Evolutionary conservation across 2,888 invertebrate genomes (phyloP).

Genomic region (Mantis religiosa): DNA sequence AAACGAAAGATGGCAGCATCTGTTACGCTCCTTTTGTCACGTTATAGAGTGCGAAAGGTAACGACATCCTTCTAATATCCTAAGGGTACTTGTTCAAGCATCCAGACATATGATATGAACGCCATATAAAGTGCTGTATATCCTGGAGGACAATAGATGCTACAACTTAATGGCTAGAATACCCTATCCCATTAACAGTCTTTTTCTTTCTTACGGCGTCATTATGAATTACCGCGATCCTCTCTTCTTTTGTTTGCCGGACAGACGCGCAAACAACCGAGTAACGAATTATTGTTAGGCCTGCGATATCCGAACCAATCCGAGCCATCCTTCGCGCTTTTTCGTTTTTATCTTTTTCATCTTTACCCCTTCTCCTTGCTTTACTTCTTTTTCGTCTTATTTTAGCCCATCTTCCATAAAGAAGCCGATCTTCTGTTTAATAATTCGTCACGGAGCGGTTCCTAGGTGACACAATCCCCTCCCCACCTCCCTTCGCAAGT

Average conservation of each 20-base stretch:
- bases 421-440: slow-evolving; percentile 21
- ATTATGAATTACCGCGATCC: background rate
- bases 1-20: background rate
- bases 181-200: background rate
- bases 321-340: background rate
- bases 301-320: background rate
- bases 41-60: background rate
- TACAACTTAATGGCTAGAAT: background rate
- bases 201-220: background rate
- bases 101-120: background rate
- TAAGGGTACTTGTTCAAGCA: background rate
- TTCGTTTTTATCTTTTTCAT: background rate
- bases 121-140: background rate
- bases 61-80: background rate
- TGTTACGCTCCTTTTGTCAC: background rate
- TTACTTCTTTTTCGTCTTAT: background rate
- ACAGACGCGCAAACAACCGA: background rate
- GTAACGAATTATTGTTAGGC: background rate
- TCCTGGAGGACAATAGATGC: background rate
- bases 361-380: background rate
- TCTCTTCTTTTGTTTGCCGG: background rate
- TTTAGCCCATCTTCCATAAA: background rate
- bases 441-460: slow-evolving; percentile 23
- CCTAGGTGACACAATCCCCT: slow-evolving; percentile 19
- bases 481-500: background rate